These are phyloP conservation scores for Sciurus carolinensis DNA, from an alignment of 2,797 vertebrate species.

Conservation along the genomic window DNA sequence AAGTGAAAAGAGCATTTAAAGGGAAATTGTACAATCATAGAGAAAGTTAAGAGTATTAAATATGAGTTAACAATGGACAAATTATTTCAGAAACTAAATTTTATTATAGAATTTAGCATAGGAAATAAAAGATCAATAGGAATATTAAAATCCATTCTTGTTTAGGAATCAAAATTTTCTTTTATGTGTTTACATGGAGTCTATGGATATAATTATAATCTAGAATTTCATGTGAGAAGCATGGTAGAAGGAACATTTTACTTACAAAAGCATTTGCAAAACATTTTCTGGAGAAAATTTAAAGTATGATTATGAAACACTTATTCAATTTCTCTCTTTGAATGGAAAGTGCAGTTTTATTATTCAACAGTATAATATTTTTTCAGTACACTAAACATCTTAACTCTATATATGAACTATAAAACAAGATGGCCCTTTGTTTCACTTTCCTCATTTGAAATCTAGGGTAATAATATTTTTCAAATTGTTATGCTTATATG, in stretches of 20 bases:
- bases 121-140: neutral
- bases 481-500: neutral
- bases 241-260: neutral
- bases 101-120: neutral
- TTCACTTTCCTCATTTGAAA: neutral
- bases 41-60: constrained; percentile 1
- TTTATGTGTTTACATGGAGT: neutral
- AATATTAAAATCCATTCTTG: neutral
- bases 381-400: neutral
- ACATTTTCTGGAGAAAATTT: neutral
- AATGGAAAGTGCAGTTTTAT: neutral
- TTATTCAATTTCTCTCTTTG: neutral
- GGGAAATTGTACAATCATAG: neutral
- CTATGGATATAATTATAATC: neutral
- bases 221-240: neutral
- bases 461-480: neutral
- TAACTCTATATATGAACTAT: neutral
- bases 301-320: neutral
- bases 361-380: neutral
- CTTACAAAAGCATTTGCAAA: constrained; percentile 4
- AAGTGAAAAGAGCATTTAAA: neutral
- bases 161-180: neutral
- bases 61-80: neutral
- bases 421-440: neutral
- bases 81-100: neutral